These are phyloP conservation scores for Vanessa cardui DNA, from an alignment of 2,888 invertebrate genomes.

Conservation along the genomic window DNA sequence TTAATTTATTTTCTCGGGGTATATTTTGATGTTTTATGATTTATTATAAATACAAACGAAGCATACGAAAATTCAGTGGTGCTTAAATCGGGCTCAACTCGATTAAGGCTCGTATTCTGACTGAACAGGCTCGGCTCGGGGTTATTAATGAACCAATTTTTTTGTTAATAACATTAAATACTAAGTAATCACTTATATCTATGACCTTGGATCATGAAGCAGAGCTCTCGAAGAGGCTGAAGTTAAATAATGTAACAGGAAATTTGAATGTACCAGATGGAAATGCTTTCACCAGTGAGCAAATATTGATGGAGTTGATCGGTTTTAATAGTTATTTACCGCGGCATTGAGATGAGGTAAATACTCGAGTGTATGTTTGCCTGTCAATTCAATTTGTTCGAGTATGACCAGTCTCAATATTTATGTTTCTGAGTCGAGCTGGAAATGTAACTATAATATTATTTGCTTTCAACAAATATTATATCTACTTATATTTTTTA, in stretches of 20 bases:
- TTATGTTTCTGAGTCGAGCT: conserved; percentile 37
- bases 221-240: background rate
- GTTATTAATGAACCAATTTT: too few relatives aligned
- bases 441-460: conserved; percentile 13
- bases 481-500: too few relatives aligned
- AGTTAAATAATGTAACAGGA: background rate
- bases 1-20: too few relatives aligned
- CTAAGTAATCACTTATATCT: too few relatives aligned
- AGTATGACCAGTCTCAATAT: conserved; percentile 39
- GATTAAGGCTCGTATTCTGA: too few relatives aligned
- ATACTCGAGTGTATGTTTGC: conserved; percentile 39
- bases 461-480: conserved; percentile 9
- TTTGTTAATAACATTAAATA: too few relatives aligned
- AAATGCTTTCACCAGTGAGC: conserved; percentile 37
- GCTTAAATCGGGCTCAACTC: too few relatives aligned
- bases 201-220: background rate
- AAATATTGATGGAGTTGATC: conserved; percentile 55
- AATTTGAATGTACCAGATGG: conserved; percentile 3
- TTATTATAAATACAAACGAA: too few relatives aligned
- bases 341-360: conserved; percentile 42
- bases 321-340: conserved; percentile 49
- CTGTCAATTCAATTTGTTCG: conserved; percentile 44
- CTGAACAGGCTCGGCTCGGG: too few relatives aligned
- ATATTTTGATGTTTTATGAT: too few relatives aligned
- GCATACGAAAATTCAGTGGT: too few relatives aligned